phyloP scores from a whole-genome alignment of 1,140 invertebrate genomes.

The Sinonovacula constricta region DNA sequence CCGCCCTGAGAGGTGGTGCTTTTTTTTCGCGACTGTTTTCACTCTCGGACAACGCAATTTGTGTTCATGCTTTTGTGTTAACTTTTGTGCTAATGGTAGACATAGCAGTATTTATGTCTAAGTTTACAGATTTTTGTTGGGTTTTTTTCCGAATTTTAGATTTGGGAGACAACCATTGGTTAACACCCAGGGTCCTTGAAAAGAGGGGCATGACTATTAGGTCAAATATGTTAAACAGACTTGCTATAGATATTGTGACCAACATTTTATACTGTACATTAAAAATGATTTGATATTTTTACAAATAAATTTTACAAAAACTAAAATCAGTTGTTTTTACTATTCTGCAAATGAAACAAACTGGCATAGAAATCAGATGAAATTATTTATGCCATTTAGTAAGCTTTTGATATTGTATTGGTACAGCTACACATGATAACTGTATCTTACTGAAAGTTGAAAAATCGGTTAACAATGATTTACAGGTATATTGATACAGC shows the following conservation, averaged over 20 bases:
- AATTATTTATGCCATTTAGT: slow-evolving; percentile 29
- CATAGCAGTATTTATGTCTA: slow-evolving; percentile 28
- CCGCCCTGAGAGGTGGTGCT: slow-evolving; percentile 15
- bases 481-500: slow-evolving; percentile 26
- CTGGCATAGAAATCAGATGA: slow-evolving; percentile 30
- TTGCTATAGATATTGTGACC: slow-evolving; percentile 30
- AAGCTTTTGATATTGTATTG: slow-evolving; percentile 27
- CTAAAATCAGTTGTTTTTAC: slow-evolving; percentile 25
- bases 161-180: slow-evolving; percentile 25
- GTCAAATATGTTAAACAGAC: slow-evolving; percentile 21
- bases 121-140: slow-evolving; percentile 25
- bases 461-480: slow-evolving; percentile 31
- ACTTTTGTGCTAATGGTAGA: slow-evolving; percentile 23
- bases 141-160: slow-evolving; percentile 17
- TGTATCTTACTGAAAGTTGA: slow-evolving; percentile 29
- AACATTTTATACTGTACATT: slow-evolving; percentile 31
- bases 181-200: slow-evolving; percentile 29
- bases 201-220: slow-evolving; percentile 26
- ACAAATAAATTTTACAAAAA: slow-evolving; percentile 30
- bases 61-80: slow-evolving; percentile 17
- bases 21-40: slow-evolving; percentile 27
- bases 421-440: slow-evolving; percentile 18
- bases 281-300: slow-evolving; percentile 24
- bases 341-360: slow-evolving; percentile 16
- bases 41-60: slow-evolving; percentile 18